Evolutionary conservation across 2,113 vertebrate genomes (phyloP), one percentile per base, ranked within the genome.

Genomic region (Cryptomyrus ogoouensis): DNA sequence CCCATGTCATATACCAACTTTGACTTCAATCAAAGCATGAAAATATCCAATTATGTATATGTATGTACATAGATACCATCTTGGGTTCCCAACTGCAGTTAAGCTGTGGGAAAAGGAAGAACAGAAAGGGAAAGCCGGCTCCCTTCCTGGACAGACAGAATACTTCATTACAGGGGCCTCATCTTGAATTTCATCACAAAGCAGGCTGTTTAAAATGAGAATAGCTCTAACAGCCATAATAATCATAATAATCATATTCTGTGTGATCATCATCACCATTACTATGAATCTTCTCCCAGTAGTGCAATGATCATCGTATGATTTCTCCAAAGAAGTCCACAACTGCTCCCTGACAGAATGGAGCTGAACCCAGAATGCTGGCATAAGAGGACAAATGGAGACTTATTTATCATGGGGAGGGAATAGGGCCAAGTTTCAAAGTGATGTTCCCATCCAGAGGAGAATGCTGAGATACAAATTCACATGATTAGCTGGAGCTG

Each of bases 221-320:
- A 87, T 87, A 87, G 50, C 83, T 84, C 83, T 84, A n/a, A 84
- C 83, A 47, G 83, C 83, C 5, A 5, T 84, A 84, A 84, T 84
- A 42, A 83, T 83, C 35, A 80, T 31, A 49, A 86, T 49, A 50
- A 52, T 50, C 84, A 86, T 27, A 52, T 50, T 87, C 49, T 31
- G n/a, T 56, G 49, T 87, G 85, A 87, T 56, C 5, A 56, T 87
- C 50, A 35, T 56, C 27, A 56, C 49, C 85, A 87, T 56, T 35
- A 87, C 50, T 7, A 39, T 56, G 50, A 52, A 35, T 87, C 35
- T 39, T 87, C 50, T 35, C 50, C 50, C 15, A 19, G 50, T 53
- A 31, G 85, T 17, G 85, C 24, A 39, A 39, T 56, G n/a, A 87
- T 56, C 85, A 53, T 87, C 17, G 39, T 53, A 50, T 53, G 85